Percentiles rank a stretch among this genome's conserved stretches.
phyloP scores from a whole-genome alignment of 2,888 invertebrate genomes.

The Ditula angustiorana region DNA sequence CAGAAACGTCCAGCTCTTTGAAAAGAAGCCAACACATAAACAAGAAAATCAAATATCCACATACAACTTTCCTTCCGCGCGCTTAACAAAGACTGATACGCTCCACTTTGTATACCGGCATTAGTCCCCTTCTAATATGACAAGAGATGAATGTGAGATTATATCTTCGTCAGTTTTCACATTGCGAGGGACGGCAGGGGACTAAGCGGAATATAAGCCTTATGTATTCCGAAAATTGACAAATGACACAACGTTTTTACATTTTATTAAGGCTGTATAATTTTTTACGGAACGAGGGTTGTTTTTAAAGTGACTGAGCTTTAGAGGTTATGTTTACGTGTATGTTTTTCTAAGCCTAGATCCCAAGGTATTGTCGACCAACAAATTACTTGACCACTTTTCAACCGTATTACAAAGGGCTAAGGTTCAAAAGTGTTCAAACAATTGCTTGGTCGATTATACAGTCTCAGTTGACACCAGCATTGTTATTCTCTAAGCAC shows the following conservation, averaged over 20 bases:
- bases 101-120: constrained; percentile 66
- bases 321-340: too few relatives aligned
- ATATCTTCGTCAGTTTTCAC: constrained; percentile 61
- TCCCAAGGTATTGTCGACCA: too few relatives aligned
- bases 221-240: constrained; percentile 26
- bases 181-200: constrained; percentile 40
- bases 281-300: background rate
- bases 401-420: too few relatives aligned
- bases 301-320: too few relatives aligned
- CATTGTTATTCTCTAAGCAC: too few relatives aligned
- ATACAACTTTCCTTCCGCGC: constrained; percentile 6
- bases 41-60: constrained; percentile 23
- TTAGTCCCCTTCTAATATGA: constrained; percentile 74
- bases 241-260: constrained; percentile 14
- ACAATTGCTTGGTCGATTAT: too few relatives aligned
- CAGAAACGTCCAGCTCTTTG: too few relatives aligned
- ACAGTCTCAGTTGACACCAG: too few relatives aligned
- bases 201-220: constrained; percentile 32
- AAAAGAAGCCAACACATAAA: constrained; percentile 2
- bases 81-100: constrained; percentile 59
- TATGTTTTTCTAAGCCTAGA: too few relatives aligned
- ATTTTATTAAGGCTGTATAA: constrained; percentile 18
- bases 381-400: too few relatives aligned
- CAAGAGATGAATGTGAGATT: constrained; percentile 72
- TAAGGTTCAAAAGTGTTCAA: too few relatives aligned